Percentiles rank a stretch among this genome's conserved stretches.
These are phyloP conservation scores for Eretmocerus hayati DNA, from an alignment of 2,888 invertebrate genomes.

Conservation along the genomic window DNA sequence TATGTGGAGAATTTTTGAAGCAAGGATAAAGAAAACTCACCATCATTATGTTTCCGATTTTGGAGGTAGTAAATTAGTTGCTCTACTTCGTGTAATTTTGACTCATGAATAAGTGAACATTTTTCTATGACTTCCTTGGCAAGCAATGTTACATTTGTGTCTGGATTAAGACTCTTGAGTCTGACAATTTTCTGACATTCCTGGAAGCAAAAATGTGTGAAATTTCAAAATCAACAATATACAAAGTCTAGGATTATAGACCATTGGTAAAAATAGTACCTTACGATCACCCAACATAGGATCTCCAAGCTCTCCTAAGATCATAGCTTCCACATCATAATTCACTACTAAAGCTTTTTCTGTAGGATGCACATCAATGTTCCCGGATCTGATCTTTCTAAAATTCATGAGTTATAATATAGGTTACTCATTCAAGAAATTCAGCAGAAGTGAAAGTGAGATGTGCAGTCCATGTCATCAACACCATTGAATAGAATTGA, in stretches of 20 bases:
- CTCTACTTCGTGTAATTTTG: constrained; percentile 75
- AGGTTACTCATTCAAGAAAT: too few relatives aligned
- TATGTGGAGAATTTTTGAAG: too few relatives aligned
- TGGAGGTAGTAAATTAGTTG: constrained; percentile 82
- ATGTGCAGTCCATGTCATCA: too few relatives aligned
- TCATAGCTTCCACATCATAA: constrained; percentile 81
- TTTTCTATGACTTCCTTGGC: constrained; percentile 80
- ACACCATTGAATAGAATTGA: too few relatives aligned
- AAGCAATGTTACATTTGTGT: constrained; percentile 70
- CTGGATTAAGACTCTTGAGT: constrained; percentile 69
- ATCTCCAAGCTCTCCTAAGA: constrained; percentile 71
- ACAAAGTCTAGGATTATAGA: neutral
- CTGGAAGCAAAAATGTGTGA: constrained; percentile 38
- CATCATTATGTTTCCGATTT: constrained; percentile 56
- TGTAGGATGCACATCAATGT: constrained; percentile 82
- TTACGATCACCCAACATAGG: constrained; percentile 77
- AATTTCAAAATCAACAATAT: constrained; percentile 6
- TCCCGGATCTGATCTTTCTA: constrained; percentile 68
- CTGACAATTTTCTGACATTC: constrained; percentile 77
- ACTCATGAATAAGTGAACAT: constrained; percentile 77
- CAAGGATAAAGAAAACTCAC: constrained; percentile 21
- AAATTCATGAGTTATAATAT: too few relatives aligned
- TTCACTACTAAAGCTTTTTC: constrained; percentile 80
- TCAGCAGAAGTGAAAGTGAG: too few relatives aligned
- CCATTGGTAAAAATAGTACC: constrained; percentile 45